Evolutionary conservation across 2,113 vertebrate species (phyloP), one percentile per base, ranked within the genome.

Genomic region (Bettongia penicillata): DNA sequence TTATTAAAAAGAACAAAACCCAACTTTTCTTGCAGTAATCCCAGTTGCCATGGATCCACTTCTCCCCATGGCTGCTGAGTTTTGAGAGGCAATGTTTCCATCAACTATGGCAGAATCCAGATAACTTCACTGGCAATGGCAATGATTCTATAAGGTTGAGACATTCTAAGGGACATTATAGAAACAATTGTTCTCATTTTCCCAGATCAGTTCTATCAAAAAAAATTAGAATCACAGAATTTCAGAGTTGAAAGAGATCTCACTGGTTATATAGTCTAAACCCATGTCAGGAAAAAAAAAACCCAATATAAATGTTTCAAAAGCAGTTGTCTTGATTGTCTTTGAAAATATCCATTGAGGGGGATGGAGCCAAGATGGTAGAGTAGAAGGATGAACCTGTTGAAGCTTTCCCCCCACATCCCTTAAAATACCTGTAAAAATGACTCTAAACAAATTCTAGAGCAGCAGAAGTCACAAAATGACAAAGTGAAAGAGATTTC

Each of bases 1-100:
- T 77, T 89, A 84, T 57, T 90, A 48, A 77, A 95, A 95, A 94
- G 57, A 91, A 90, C 25, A 90, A 91, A 90, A 95, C 90, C 77
- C 51, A 90, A 43, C 28, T 93, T 90, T 93, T 52, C 22, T 28
- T 91, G 25, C 28, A 68, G 48, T 22, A n/a, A 19, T 61, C 68
- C 51, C 96, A 89, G 23, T 26, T 96, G 90, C 48, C 0, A 0
- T 55, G 47, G 10, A 43, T 95, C 26, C 1, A 3, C 4, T 61
- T 91, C 8, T 11, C 31, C 53, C 90, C 47, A 43, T 1, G 28
- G 12, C 51, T 95, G 7, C 92, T 26, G 5, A 93, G 47, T n/a
- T 47, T 51, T 31, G 68, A 95, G 28, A 43, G 2, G 4, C 23
- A 31, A 91, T 94, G 43, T 25, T 97, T 77, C n/a, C 3, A 23